Base-by-base conservation (phyloP, 2,888 invertebrate species). In the Rhagonycha lutea region DNA sequence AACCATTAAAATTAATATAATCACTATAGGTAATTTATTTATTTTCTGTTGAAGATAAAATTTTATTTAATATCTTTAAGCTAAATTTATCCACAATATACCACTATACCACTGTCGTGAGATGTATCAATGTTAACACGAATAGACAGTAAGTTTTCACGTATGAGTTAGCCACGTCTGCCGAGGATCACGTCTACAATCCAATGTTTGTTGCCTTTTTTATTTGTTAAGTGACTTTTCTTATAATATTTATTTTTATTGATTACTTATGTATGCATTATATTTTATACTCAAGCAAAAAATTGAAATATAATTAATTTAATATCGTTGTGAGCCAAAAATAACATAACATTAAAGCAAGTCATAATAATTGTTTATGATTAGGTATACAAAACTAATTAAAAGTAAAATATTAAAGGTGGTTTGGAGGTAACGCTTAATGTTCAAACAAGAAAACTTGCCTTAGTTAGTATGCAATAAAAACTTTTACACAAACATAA, bases 401-500 rank as follows among this genome's bases (percentile, higher is more conserved):
- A 65, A 65, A 65, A 65, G 63, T 65, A 65, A 65, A 26, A 65
- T 47, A 47, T 47, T 47, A 47, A 47, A 47, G 47, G 47, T 47
- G 47, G 47, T 47, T 47, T 65, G 24, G 24, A 26, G 24, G n/a
- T 26, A 65, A 65, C n/a, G 26, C 26, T 65, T 65, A 26, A 65
- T 65, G 63, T 65, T 24, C 26, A 65, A 65, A 65, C 63, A 65
- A 24, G 26, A 65, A 65, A 65, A 65, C 24, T 62, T 65, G 63
- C 11, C 63, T 65, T 65, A 18, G 63, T 65, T 65, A 65, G 23
- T 24, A 65, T 65, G 63, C 63, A 65, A 65, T 65, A 65, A 65
- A 65, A 65, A 65, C 24, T 65, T 65, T 65, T 65, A n/a, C 63
- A 26, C 72, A 72, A 72, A 72, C 70, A 74, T 70, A 70, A 70